Evolutionary conservation across 2,888 invertebrate genomes (phyloP).

Genomic region (Plutella xylostella): DNA sequence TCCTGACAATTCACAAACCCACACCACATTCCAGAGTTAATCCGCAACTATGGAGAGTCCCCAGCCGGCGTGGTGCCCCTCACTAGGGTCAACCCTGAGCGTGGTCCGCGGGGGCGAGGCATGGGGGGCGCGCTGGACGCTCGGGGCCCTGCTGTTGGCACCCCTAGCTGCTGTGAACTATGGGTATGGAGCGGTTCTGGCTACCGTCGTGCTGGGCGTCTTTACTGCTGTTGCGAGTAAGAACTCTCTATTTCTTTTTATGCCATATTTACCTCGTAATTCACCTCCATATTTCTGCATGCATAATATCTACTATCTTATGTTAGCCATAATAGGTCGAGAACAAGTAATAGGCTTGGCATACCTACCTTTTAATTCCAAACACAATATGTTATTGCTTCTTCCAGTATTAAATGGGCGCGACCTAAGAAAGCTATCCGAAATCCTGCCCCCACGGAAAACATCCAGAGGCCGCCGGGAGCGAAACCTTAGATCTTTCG

Average conservation of each 20-base stretch:
- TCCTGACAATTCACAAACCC: too few species aligned
- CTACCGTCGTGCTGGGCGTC: constrained; percentile 62
- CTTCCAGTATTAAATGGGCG: constrained; percentile 49
- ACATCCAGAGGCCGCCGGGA: constrained; percentile 49
- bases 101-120: constrained; percentile 46
- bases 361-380: too few species aligned
- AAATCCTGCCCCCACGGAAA: constrained; percentile 47
- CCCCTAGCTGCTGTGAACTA: constrained; percentile 72
- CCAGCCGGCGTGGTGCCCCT: constrained; percentile 15
- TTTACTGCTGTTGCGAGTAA: constrained; percentile 67
- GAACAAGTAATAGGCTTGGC: too few species aligned
- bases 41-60: background rate
- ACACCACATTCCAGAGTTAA: background rate
- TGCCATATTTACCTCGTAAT: too few species aligned
- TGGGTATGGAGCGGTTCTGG: constrained; percentile 68
- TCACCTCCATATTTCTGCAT: too few species aligned
- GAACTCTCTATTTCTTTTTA: constrained; percentile 11
- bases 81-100: constrained; percentile 36
- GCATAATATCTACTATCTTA: too few species aligned
- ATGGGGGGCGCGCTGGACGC: constrained; percentile 66
- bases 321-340: too few species aligned
- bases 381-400: too few species aligned
- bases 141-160: constrained; percentile 68
- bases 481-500: constrained; percentile 59
- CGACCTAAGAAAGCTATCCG: constrained; percentile 48